phyloP scores from a whole-genome alignment of 1,140 invertebrate genomes.

The Pogonognathellus flavescens region DNA sequence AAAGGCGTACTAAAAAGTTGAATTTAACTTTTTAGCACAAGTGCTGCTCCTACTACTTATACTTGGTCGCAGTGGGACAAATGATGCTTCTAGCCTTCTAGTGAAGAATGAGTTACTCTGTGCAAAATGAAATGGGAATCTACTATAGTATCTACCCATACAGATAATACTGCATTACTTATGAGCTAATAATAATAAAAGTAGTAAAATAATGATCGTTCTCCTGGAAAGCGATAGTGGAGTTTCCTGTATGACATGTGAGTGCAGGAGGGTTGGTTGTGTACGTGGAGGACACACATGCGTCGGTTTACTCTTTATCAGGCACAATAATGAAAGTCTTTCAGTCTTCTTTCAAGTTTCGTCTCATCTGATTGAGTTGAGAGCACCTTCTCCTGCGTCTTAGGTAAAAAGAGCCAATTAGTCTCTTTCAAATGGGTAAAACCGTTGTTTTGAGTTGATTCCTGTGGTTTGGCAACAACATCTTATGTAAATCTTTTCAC shows the following conservation, averaged over 20 bases:
- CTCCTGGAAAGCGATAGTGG: slow-evolving; percentile 17
- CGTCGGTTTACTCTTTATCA: not conserved
- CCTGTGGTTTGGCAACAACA: slow-evolving; percentile 54
- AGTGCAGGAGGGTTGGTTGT: no score
- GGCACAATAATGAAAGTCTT: slow-evolving; percentile 26
- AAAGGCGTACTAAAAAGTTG: slow-evolving; percentile 3
- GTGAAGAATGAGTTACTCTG: no score
- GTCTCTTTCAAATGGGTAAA: slow-evolving; percentile 57
- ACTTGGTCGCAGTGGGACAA: no score
- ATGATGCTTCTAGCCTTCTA: no score
- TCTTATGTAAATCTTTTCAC: slow-evolving; percentile 18
- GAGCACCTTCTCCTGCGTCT: slow-evolving; percentile 22
- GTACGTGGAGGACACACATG: no score
- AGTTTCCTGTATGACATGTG: not conserved
- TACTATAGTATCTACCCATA: no score
- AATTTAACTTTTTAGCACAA: slow-evolving; percentile 36
- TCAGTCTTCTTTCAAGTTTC: slow-evolving; percentile 13
- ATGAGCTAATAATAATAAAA: slow-evolving; percentile 16
- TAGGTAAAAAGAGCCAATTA: slow-evolving; percentile 54
- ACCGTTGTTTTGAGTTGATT: slow-evolving; percentile 60
- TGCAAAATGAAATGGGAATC: slow-evolving; percentile 7
- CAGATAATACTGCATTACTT: slow-evolving; percentile 32
- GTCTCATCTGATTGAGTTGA: slow-evolving; percentile 8
- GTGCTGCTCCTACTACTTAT: no score
- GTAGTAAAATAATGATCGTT: not conserved